Evolutionary conservation across 2,888 invertebrate genomes (phyloP).

Genomic region (Acrobeloides nanus): DNA sequence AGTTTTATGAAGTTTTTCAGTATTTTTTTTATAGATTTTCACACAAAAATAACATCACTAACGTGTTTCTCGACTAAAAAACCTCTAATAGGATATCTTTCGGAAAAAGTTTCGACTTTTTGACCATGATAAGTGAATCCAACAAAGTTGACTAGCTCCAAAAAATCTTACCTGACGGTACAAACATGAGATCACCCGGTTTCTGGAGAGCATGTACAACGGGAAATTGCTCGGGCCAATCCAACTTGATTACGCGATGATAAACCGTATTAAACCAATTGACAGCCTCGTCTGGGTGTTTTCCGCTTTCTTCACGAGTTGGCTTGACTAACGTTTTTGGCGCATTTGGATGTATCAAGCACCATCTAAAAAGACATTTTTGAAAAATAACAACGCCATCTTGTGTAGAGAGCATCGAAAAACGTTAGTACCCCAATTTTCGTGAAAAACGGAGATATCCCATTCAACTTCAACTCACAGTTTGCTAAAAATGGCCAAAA

Average conservation of each 20-base stretch:
- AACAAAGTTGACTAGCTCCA: neutral
- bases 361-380: constrained; percentile 80
- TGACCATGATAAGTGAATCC: neutral
- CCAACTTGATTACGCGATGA: constrained; percentile 55
- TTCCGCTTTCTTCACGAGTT: constrained; percentile 81
- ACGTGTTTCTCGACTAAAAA: no score
- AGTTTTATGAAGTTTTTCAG: no score
- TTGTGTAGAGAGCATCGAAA: no score
- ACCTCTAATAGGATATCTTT: no score
- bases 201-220: constrained; percentile 42
- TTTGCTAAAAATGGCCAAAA: no score
- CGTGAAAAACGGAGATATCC: no score
- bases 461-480: no score
- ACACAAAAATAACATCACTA: no score
- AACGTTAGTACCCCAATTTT: no score
- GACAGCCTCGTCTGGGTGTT: constrained; percentile 92
- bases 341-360: constrained; percentile 90
- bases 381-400: no score
- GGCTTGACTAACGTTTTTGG: constrained; percentile 92
- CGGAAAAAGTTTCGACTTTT: no score
- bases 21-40: no score
- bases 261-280: constrained; percentile 95
- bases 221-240: constrained; percentile 28
- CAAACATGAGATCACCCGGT: constrained; percentile 50
- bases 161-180: constrained; percentile 36